A percentile compares a stretch with the other conserved stretches of the same genome.
Evolutionary conservation across 2,797 vertebrate species (phyloP).

Genomic region (Notolepis coatsorum): DNA sequence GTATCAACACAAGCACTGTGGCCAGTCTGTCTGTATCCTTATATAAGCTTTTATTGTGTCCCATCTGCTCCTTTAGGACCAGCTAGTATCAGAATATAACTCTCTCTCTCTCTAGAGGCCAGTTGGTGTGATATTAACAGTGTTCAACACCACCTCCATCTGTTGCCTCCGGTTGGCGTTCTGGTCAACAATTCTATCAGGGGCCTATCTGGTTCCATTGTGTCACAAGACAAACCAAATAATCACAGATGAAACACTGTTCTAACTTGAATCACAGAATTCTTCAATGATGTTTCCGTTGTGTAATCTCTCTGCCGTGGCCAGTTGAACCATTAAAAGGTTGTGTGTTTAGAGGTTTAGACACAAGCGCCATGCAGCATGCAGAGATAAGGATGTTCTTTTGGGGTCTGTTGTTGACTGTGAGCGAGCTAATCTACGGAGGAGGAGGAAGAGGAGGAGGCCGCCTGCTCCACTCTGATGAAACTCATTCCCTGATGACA

Average conservation of each 20-base stretch:
- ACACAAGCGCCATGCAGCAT: slow-evolving; percentile 46
- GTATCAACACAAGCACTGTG: slow-evolving; percentile 34
- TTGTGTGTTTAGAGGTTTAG: slow-evolving; percentile 39
- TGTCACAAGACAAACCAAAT: slow-evolving; percentile 63
- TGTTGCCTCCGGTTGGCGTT: slow-evolving; percentile 48
- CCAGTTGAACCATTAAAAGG: slow-evolving; percentile 49
- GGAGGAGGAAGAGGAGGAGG: slow-evolving; percentile 1
- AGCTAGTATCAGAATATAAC: slow-evolving; percentile 52
- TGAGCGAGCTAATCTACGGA: slow-evolving; percentile 40
- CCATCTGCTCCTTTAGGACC: slow-evolving; percentile 67
- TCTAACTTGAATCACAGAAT: slow-evolving; percentile 49
- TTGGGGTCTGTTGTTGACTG: slow-evolving; percentile 44
- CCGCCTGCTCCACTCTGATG: slow-evolving; percentile 9
- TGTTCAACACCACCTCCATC: neutral
- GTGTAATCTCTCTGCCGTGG: slow-evolving; percentile 58
- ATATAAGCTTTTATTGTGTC: slow-evolving; percentile 66
- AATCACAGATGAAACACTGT: slow-evolving; percentile 62
- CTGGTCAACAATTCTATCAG: slow-evolving; percentile 74
- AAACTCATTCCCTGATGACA: neutral
- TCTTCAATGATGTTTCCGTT: slow-evolving; percentile 50
- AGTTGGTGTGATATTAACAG: too few relatives aligned
- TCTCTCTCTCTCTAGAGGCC: slow-evolving; percentile 1
- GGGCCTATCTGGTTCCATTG: slow-evolving; percentile 63
- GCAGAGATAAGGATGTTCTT: slow-evolving; percentile 59
- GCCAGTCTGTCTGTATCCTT: slow-evolving; percentile 45